Conservation (phyloP, 2,113 vertebrate genomes). For the Tenrec ecaudatus region DNA sequence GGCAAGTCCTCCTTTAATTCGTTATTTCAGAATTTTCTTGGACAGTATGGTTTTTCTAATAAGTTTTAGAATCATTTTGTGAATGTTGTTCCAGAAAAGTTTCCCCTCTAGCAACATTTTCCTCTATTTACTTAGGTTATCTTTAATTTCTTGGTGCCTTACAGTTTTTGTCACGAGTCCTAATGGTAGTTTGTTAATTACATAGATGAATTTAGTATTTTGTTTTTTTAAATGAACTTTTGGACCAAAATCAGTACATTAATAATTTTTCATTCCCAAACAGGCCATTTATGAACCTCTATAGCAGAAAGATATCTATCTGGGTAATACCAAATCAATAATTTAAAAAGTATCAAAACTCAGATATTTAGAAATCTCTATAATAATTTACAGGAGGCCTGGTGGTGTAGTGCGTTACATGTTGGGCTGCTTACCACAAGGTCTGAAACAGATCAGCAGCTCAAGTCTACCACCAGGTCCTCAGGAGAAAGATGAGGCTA, state of each 20-base stretch:
- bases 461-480: too few species aligned
- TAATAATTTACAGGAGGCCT: not conserved
- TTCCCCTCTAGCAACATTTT: not conserved
- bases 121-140: not conserved
- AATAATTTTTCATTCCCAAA: slow-evolving; percentile 4
- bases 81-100: slow-evolving; percentile 14
- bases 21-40: slow-evolving; percentile 18
- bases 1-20: not conserved
- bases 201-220: not conserved
- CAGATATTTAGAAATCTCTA: slow-evolving; percentile 45
- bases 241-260: slow-evolving; percentile 3
- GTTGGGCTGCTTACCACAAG: too few species aligned
- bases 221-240: slow-evolving; percentile 5
- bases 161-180: not conserved
- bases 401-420: too few species aligned
- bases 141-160: slow-evolving; percentile 8
- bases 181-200: not conserved
- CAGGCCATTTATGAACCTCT: not conserved
- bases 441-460: too few species aligned
- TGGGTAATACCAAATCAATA: not conserved
- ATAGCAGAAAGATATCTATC: not conserved
- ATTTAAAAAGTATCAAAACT: not conserved
- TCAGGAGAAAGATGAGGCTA: too few species aligned
- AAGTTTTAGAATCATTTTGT: slow-evolving; percentile 25
- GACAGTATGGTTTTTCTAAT: not conserved